phyloP scores from a whole-genome alignment of 2,113 vertebrate species.

The Holacanthus passer region DNA sequence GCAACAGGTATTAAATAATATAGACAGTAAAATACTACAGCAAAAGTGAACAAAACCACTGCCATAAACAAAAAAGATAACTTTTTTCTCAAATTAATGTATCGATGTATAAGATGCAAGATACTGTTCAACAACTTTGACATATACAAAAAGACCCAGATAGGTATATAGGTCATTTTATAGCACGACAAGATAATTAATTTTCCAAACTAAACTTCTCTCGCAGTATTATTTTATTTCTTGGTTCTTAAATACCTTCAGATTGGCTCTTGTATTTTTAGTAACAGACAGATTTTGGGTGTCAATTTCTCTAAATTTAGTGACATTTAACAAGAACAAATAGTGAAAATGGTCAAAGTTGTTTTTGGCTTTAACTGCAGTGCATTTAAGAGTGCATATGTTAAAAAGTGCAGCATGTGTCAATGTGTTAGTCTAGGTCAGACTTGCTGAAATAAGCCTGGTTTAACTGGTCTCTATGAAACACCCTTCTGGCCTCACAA shows the following conservation, averaged over 20 bases:
- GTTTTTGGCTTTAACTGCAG: neutral
- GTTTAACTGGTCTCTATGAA: conserved; percentile 29
- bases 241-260: neutral
- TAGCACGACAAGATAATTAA: neutral
- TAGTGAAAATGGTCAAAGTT: neutral
- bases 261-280: no score
- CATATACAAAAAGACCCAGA: neutral
- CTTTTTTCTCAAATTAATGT: neutral
- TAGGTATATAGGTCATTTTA: neutral
- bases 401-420: neutral
- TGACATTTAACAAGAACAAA: neutral
- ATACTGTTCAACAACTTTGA: neutral
- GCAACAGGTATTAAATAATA: no score
- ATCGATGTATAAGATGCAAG: neutral
- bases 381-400: no score
- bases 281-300: no score
- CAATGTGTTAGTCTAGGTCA: neutral
- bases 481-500: conserved; percentile 29
- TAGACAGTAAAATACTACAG: neutral
- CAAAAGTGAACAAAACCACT: neutral
- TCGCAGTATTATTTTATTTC: no score
- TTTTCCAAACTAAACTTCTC: no score
- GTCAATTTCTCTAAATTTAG: no score
- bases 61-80: neutral
- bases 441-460: neutral